These are phyloP conservation scores for Mionectes macconnelli DNA, from an alignment of 2,113 vertebrate species.

Conservation along the genomic window DNA sequence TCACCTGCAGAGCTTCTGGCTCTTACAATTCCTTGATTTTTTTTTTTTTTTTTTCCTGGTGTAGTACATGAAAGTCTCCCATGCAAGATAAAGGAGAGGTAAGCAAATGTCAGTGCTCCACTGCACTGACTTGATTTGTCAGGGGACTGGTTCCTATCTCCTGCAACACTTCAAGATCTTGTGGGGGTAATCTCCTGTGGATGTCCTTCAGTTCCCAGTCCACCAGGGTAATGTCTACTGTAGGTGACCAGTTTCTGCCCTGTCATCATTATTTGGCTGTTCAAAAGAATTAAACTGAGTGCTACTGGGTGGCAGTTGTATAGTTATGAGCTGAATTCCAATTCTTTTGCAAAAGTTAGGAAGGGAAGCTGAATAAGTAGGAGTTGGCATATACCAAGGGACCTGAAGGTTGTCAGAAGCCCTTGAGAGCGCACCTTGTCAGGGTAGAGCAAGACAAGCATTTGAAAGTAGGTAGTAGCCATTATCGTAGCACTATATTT, in stretches of 20 bases:
- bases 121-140: background rate
- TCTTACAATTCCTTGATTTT: background rate
- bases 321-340: background rate
- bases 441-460: background rate
- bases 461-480: background rate
- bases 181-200: background rate
- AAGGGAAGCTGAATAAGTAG: background rate
- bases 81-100: background rate
- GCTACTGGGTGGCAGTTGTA: background rate
- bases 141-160: background rate
- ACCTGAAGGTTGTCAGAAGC: background rate
- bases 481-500: fast-evolving
- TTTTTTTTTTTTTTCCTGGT: background rate
- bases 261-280: background rate
- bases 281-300: background rate
- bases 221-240: background rate
- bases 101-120: background rate
- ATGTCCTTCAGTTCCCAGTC: background rate
- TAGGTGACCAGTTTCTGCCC: background rate
- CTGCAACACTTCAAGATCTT: background rate
- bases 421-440: background rate
- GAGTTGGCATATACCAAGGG: too few relatives aligned
- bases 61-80: background rate
- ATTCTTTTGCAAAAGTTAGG: background rate
- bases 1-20: background rate